Base-by-base conservation (phyloP, 2,113 vertebrate genomes). In the Elanoides forficatus region DNA sequence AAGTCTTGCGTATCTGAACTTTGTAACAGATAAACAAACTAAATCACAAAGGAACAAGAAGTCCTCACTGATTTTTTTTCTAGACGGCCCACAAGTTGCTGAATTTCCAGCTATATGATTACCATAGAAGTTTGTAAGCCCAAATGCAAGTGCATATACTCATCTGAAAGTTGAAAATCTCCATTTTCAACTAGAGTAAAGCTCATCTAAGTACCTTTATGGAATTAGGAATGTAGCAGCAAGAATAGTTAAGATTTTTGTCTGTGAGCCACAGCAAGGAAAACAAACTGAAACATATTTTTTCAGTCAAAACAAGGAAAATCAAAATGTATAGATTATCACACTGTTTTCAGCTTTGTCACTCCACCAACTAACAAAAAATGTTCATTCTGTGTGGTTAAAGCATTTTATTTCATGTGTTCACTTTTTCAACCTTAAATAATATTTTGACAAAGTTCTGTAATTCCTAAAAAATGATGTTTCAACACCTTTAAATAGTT, bases 71-170 rank as follows among this genome's bases (percentile, higher is more conserved):
- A 71, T 50, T 78, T 4, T 23, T 1, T 71, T 82, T 94, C 40
- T 38, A 80, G 42, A 67, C 12, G 22, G 22, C 10, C 84, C 26
- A 78, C 15, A 47, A 15, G 15, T 63, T 43, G 13, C 10, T 36
- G 32, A n/a, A 55, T 79, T 88, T 82, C 18, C 7, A 67, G 7
- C 7, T 63, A 15, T 29, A 34, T 0, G 1, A 34, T 34, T 62
- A 29, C 7, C 13, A 11, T 2, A 53, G 34, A 36, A 34, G 9
- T 48, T 82, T 0, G 0, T 38, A 32, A 88, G 5, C 9, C 42
- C 1, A 4, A 70, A 73, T 3, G 0, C 15, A 43, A 86, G 17
- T 10, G 9, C 18, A 20, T 14, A 15, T 34, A 58, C 18, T 67
- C 20, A 74, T 48, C 23, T 48, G 18, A 73, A 93, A 75, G 13